Evolutionary conservation across 2,113 vertebrate genomes (phyloP).

Genomic region (Morone chrysops): DNA sequence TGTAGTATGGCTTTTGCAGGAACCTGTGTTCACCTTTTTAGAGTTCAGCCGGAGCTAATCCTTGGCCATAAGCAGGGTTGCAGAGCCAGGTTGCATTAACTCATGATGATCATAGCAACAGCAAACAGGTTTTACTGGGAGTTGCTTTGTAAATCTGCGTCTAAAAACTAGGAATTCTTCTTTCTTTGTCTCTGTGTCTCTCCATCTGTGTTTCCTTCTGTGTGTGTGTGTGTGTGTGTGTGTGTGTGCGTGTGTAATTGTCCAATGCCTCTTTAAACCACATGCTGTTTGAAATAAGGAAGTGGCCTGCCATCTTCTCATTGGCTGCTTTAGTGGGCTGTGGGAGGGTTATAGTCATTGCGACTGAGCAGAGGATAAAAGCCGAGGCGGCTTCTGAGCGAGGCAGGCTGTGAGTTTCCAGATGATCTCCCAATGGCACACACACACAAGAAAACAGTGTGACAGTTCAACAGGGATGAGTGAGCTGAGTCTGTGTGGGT

Average conservation of each 20-base stretch:
- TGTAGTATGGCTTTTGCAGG: background rate
- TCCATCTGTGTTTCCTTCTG: slow-evolving; percentile 6
- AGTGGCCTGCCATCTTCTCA: slow-evolving; percentile 64
- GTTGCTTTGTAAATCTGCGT: slow-evolving; percentile 10
- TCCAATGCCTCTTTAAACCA: slow-evolving; percentile 79
- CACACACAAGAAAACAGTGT: slow-evolving; percentile 27
- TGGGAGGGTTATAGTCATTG: slow-evolving; percentile 61
- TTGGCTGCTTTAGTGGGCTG: slow-evolving; percentile 72
- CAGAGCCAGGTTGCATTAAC: slow-evolving; percentile 2
- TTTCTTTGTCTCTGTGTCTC: slow-evolving; percentile 37
- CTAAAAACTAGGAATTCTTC: slow-evolving; percentile 17
- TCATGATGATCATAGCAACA: background rate
- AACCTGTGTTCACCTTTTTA: background rate
- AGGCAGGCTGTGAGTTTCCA: slow-evolving; percentile 52
- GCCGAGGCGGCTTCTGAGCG: slow-evolving; percentile 43
- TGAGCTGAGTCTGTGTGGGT: slow-evolving; percentile 57
- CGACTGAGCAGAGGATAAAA: slow-evolving; percentile 61
- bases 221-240: background rate
- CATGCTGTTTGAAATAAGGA: slow-evolving; percentile 72
- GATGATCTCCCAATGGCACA: slow-evolving; percentile 48
- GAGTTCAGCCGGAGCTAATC: background rate
- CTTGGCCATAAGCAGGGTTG: background rate
- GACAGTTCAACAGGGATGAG: slow-evolving; percentile 53
- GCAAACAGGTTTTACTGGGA: background rate
- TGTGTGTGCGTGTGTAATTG: slow-evolving; percentile 41